Conservation (phyloP, 2,113 vertebrate species). For the Corythoichthys haematopterus region DNA sequence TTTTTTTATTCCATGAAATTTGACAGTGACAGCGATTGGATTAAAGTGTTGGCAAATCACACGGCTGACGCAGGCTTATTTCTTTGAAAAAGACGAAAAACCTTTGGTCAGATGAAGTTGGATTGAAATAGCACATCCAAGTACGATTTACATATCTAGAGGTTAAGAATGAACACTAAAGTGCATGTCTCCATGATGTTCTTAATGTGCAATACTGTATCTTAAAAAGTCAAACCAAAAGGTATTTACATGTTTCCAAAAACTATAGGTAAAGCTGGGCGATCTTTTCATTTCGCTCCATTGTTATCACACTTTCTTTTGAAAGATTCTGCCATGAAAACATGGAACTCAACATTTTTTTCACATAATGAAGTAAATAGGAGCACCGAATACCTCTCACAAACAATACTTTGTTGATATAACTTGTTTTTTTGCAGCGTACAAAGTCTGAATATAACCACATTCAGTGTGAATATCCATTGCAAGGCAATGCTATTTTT, state of each 20-base stretch:
- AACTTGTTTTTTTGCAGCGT: too few species aligned
- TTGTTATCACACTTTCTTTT: too few species aligned
- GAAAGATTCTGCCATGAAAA: too few species aligned
- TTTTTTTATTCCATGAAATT: background rate
- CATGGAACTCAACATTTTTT: too few species aligned
- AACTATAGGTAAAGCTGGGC: background rate
- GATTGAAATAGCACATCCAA: constrained; percentile 17
- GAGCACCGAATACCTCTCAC: too few species aligned
- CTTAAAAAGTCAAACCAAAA: background rate
- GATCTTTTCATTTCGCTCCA: too few species aligned
- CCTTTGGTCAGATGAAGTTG: background rate
- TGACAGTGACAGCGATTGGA: background rate
- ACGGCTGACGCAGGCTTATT: background rate
- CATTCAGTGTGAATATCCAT: too few species aligned
- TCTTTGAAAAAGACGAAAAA: background rate
- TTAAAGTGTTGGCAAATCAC: background rate
- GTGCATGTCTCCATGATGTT: constrained; percentile 20
- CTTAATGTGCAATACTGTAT: constrained; percentile 17
- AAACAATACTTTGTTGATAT: too few species aligned
- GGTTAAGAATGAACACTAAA: constrained; percentile 34
- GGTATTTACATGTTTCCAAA: background rate
- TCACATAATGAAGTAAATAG: too few species aligned
- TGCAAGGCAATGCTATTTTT: too few species aligned
- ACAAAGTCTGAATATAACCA: too few species aligned
- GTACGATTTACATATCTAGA: constrained; percentile 22